Evolutionary conservation across 2,888 invertebrate species (phyloP).

Genomic region (Ichneumoninae sp.): DNA sequence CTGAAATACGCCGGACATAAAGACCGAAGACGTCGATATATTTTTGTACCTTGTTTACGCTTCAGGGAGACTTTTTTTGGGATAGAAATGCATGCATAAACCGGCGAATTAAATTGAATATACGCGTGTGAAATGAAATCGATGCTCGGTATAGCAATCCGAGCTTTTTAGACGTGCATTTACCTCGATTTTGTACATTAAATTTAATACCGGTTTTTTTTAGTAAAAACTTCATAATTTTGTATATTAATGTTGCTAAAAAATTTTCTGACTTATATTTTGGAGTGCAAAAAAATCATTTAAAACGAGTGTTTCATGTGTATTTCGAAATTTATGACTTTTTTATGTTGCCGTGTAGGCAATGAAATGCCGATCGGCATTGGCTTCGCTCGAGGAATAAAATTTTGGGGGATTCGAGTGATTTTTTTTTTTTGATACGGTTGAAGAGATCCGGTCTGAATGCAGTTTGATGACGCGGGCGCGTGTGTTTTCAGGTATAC

Average conservation of each 20-base stretch:
- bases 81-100: slow-evolving; percentile 1
- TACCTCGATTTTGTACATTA: no score
- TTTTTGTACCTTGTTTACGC: neutral
- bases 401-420: slow-evolving; percentile 12
- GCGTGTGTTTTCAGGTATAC: slow-evolving; percentile 51
- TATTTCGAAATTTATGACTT: slow-evolving; percentile 5
- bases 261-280: neutral
- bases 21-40: slow-evolving; percentile 1
- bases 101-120: neutral
- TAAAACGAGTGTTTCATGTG: neutral
- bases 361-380: slow-evolving; percentile 44
- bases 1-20: neutral
- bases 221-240: neutral
- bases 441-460: slow-evolving; percentile 48
- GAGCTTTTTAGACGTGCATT: neutral
- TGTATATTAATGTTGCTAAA: neutral
- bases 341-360: slow-evolving; percentile 16
- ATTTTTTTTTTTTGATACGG: slow-evolving; percentile 17
- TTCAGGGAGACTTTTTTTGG: neutral
- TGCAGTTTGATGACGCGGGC: slow-evolving; percentile 52
- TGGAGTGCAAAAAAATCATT: neutral
- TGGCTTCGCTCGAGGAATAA: slow-evolving; percentile 45
- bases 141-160: neutral
- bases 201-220: neutral
- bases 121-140: neutral